These are phyloP conservation scores for Pangasius krempfi DNA, from an alignment of 2,797 vertebrate species.

Conservation along the genomic window DNA sequence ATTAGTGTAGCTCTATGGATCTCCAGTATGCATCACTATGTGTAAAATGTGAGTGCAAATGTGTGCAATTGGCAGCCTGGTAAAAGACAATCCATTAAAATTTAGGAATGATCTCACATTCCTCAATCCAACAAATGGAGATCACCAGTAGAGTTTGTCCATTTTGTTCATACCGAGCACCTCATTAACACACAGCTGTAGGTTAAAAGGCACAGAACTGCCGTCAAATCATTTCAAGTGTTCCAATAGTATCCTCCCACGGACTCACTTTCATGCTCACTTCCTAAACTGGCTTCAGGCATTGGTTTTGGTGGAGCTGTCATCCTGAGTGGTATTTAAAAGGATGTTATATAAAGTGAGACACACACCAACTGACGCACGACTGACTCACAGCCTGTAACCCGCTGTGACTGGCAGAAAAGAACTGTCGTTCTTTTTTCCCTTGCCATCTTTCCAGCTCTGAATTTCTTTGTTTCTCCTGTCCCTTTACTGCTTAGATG, in stretches of 20 bases:
- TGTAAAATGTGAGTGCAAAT: neutral
- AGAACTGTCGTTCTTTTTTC: constrained; percentile 14
- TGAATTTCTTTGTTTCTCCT: constrained; percentile 18
- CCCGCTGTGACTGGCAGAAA: constrained; percentile 32
- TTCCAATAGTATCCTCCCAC: constrained; percentile 1
- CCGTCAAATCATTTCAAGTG: neutral
- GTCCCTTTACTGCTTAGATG: constrained; percentile 78
- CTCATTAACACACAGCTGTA: neutral
- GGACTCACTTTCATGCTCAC: neutral
- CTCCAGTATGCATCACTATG: neutral
- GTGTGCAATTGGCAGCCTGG: neutral
- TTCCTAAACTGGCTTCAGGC: constrained; percentile 15
- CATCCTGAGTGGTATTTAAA: constrained; percentile 52
- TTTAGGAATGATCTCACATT: neutral
- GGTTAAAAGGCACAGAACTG: neutral
- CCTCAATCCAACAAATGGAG: neutral
- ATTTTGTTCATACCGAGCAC: neutral
- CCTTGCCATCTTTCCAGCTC: constrained; percentile 20
- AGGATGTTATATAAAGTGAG: constrained; percentile 57
- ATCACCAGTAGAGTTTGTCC: constrained; percentile 1
- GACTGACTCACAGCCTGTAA: constrained; percentile 50
- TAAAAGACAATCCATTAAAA: neutral
- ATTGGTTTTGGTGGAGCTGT: constrained; percentile 16
- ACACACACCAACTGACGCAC: constrained; percentile 42
- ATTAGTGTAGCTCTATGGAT: neutral